Percentiles rank a stretch among this genome's conserved stretches.
Evolutionary conservation across 2,888 invertebrate species (phyloP).

Genomic region (Idaea aversata): DNA sequence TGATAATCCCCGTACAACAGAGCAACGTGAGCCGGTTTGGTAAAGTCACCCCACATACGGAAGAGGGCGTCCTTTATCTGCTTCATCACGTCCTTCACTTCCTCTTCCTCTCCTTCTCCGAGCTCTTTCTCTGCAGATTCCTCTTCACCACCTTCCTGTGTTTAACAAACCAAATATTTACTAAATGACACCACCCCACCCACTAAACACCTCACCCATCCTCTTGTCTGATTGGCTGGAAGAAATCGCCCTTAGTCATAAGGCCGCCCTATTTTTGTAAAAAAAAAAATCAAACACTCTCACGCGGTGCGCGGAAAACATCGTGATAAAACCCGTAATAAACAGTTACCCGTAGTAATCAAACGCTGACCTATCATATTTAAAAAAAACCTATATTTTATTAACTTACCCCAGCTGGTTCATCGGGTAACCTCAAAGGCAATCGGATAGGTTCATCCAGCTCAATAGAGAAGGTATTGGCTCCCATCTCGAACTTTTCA

Average conservation of each 20-base stretch:
- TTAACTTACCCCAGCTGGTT: slow-evolving; percentile 53
- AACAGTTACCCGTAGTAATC: too few relatives aligned
- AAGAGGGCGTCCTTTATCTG: slow-evolving; percentile 68
- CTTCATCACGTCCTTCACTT: slow-evolving; percentile 19
- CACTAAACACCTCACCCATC: neutral
- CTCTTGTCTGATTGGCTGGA: too few relatives aligned
- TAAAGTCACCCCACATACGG: slow-evolving; percentile 62
- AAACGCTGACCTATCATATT: too few relatives aligned
- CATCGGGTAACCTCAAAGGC: slow-evolving; percentile 63
- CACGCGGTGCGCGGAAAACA: too few relatives aligned
- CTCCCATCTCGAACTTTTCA: slow-evolving; percentile 72
- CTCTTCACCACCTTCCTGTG: slow-evolving; percentile 60
- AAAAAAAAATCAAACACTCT: too few relatives aligned
- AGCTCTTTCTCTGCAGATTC: slow-evolving; percentile 42
- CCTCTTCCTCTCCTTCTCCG: slow-evolving; percentile 51
- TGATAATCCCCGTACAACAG: slow-evolving; percentile 69
- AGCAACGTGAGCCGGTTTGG: slow-evolving; percentile 45
- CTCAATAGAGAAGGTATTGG: slow-evolving; percentile 68
- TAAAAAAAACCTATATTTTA: too few relatives aligned
- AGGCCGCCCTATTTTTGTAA: too few relatives aligned
- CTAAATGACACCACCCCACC: too few relatives aligned
- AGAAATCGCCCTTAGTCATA: too few relatives aligned
- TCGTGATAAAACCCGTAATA: too few relatives aligned
- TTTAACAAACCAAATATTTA: slow-evolving; percentile 4
- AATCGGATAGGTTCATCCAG: slow-evolving; percentile 54